phyloP scores from a whole-genome alignment of 2,797 vertebrate genomes.

The Ceryle rudis region DNA sequence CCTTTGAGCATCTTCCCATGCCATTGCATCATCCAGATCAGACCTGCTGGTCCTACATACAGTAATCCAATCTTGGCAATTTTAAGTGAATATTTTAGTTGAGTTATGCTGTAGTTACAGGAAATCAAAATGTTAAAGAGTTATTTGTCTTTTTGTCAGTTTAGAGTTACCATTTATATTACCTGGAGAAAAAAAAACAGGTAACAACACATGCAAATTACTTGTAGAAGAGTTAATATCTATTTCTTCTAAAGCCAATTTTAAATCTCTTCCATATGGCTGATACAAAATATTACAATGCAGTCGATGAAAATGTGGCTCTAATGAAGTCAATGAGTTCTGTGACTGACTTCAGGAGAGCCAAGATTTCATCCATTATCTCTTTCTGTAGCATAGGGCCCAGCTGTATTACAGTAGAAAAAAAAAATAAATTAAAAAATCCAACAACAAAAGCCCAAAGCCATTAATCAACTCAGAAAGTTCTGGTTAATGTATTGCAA shows the following conservation, averaged over 20 bases:
- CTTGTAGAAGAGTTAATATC: constrained; percentile 23
- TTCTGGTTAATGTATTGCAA: constrained; percentile 36
- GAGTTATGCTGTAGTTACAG: constrained; percentile 41
- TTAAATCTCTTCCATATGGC: constrained; percentile 37
- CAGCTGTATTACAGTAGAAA: constrained; percentile 19
- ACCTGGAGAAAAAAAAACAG: constrained; percentile 45
- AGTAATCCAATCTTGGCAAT: not conserved
- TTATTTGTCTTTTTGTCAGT: constrained; percentile 58
- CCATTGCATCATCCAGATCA: constrained; percentile 34
- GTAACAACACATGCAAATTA: not conserved
- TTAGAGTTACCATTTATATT: constrained; percentile 42
- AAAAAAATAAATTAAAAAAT: not conserved
- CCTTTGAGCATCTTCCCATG: constrained; percentile 65
- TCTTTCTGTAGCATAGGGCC: not conserved
- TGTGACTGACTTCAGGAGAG: not conserved
- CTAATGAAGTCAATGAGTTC: constrained; percentile 6
- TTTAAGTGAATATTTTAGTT: constrained; percentile 26
- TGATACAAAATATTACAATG: not conserved
- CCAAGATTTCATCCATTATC: constrained; percentile 21
- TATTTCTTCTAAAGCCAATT: constrained; percentile 35
- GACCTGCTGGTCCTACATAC: constrained; percentile 17
- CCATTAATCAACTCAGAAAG: constrained; percentile 37
- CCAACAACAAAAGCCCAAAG: not conserved
- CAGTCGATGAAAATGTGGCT: constrained; percentile 7
- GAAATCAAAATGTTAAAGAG: constrained; percentile 48